Percentiles rank a stretch among this genome's conserved stretches.
Conservation (phyloP, 2,797 vertebrate genomes). For the Fundulus diaphanus region DNA sequence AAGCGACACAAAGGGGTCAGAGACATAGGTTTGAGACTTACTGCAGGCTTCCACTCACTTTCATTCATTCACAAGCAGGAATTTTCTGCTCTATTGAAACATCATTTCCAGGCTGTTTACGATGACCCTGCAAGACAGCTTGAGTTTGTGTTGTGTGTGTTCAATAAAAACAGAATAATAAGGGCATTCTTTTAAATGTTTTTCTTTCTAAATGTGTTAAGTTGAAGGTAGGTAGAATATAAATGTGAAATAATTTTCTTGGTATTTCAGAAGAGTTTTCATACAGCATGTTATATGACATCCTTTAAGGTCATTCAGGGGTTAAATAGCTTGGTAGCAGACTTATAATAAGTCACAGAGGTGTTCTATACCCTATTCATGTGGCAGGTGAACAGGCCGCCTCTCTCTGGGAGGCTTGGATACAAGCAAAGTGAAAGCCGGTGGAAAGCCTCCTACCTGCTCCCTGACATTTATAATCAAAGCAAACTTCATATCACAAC, state of each 20-base stretch:
- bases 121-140: not conserved
- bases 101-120: not conserved
- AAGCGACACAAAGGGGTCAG: slow-evolving; percentile 7
- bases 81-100: not conserved
- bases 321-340: slow-evolving; percentile 17
- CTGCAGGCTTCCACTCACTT: slow-evolving; percentile 7
- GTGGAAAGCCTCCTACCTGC: slow-evolving; percentile 32
- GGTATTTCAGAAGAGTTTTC: not conserved
- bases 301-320: slow-evolving; percentile 21
- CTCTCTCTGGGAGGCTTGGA: slow-evolving; percentile 20
- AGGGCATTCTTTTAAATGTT: no score
- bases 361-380: slow-evolving; percentile 8
- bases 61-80: not conserved
- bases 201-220: not conserved
- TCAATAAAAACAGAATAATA: not conserved
- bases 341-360: not conserved
- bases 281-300: not conserved
- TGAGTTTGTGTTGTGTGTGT: not conserved
- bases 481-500: slow-evolving; percentile 31
- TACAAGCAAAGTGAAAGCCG: slow-evolving; percentile 10
- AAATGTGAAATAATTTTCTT: slow-evolving; percentile 7
- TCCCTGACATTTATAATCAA: slow-evolving; percentile 62
- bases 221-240: not conserved
- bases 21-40: slow-evolving; percentile 12
- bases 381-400: slow-evolving; percentile 9